Percentiles rank a stretch among this genome's conserved stretches.
These are phyloP conservation scores for Amia ocellicauda DNA, from an alignment of 2,113 vertebrate genomes.

Conservation along the genomic window DNA sequence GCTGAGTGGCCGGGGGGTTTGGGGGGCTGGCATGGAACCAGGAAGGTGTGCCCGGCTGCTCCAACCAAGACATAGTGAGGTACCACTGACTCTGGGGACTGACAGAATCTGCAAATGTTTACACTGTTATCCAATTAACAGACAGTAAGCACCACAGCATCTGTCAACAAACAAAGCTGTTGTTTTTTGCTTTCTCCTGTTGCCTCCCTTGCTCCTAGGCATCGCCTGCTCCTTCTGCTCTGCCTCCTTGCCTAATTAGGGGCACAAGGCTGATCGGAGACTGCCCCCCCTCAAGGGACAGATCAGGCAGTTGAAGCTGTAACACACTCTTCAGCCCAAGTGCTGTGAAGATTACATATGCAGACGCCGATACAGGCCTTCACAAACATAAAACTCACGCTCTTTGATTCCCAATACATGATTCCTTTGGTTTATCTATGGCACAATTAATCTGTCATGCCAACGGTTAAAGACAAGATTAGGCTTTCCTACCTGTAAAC, in stretches of 20 bases:
- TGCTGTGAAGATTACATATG: not conserved
- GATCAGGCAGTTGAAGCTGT: not conserved
- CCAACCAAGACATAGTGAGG: constrained; percentile 47
- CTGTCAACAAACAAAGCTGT: constrained; percentile 99
- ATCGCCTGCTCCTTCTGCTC: constrained; percentile 74
- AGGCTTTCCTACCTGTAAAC: too few relatives aligned
- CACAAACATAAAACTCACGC: too few relatives aligned
- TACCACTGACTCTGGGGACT: constrained; percentile 80
- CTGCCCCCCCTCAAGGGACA: constrained; percentile 21
- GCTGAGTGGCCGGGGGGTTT: not conserved
- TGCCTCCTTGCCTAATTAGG: constrained; percentile 77
- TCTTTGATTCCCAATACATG: too few relatives aligned
- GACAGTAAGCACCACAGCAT: constrained; percentile 90
- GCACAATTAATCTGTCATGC: too few relatives aligned
- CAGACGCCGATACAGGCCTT: too few relatives aligned
- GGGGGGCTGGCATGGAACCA: not conserved
- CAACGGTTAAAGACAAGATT: too few relatives aligned
- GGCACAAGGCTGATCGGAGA: not conserved
- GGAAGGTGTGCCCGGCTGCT: not conserved
- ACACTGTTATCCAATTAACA: constrained; percentile 98
- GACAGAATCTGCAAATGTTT: constrained; percentile 96
- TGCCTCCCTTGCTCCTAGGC: constrained; percentile 71
- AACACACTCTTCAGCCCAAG: constrained; percentile 26
- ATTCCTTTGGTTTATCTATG: too few relatives aligned
- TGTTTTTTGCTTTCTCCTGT: constrained; percentile 70